Evolutionary conservation across 37 sponge, comb jelly and placozoan genomes (phyloP).

Genomic region (Beroe ovata): DNA sequence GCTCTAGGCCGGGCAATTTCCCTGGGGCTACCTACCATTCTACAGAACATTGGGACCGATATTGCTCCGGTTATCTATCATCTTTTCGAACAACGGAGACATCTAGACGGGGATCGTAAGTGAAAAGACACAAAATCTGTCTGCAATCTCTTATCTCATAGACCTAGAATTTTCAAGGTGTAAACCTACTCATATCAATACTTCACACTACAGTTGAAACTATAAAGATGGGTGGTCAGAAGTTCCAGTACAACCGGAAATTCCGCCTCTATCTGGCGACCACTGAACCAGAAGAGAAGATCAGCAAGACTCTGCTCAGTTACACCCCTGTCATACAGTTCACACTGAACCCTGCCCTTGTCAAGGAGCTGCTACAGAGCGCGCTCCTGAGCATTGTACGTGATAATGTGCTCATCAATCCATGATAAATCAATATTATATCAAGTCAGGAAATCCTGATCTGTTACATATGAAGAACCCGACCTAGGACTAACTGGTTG

Average conservation of each 20-base stretch:
- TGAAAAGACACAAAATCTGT: neutral
- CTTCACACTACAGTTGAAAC: conserved; percentile 42
- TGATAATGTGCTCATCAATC: too few relatives aligned
- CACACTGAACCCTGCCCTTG: conserved; percentile 26
- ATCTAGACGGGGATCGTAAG: conserved; percentile 51
- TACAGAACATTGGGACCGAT: conserved; percentile 47
- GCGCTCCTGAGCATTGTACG: conserved; percentile 24
- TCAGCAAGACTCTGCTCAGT: conserved; percentile 25
- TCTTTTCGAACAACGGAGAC: conserved; percentile 52
- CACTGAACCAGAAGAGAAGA: conserved; percentile 22
- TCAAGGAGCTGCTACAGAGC: conserved; percentile 48
- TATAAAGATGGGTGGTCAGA: conserved; percentile 59
- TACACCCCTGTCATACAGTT: conserved; percentile 45
- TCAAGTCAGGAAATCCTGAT: too few relatives aligned
- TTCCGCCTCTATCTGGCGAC: conserved; percentile 63
- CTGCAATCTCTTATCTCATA: too few relatives aligned
- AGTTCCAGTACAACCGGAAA: conserved; percentile 66
- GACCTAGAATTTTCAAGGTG: too few relatives aligned
- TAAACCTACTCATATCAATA: too few relatives aligned
- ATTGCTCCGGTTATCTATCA: conserved; percentile 47
- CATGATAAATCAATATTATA: too few relatives aligned
- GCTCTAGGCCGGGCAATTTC: conserved; percentile 10
- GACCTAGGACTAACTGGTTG: too few relatives aligned
- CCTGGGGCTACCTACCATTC: conserved; percentile 41
- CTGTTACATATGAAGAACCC: too few relatives aligned